Evolutionary conservation across 2,113 vertebrate species (phyloP).

Genomic region (Oreochromis tanganicae): DNA sequence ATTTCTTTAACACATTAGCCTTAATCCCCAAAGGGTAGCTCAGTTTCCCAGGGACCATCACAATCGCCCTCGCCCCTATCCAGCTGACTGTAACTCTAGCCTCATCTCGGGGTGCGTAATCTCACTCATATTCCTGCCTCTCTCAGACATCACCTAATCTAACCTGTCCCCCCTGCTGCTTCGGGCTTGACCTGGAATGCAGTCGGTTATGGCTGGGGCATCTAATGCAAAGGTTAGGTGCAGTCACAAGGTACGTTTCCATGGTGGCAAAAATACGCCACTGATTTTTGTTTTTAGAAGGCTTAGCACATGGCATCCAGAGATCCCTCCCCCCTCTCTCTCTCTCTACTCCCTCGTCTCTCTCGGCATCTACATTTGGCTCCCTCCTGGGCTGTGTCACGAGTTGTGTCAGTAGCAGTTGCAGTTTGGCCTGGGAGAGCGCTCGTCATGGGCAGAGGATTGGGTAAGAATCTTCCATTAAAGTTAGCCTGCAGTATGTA

Average conservation of each 20-base stretch:
- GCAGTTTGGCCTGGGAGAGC: slow-evolving; percentile 20
- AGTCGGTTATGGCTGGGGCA: slow-evolving; percentile 43
- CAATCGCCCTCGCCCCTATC: neutral
- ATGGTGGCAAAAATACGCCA: slow-evolving; percentile 46
- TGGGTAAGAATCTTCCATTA: slow-evolving; percentile 56
- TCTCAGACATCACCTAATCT: neutral
- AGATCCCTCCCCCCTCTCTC: neutral
- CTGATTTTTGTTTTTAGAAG: slow-evolving; percentile 20
- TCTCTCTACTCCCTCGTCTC: neutral
- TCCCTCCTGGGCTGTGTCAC: slow-evolving; percentile 51
- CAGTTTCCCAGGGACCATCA: slow-evolving; percentile 38
- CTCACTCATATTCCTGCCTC: slow-evolving; percentile 36
- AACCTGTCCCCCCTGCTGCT: slow-evolving; percentile 7
- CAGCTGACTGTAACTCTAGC: slow-evolving; percentile 54
- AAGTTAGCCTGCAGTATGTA: slow-evolving; percentile 42
- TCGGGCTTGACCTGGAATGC: slow-evolving; percentile 46
- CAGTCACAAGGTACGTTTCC: slow-evolving; percentile 60
- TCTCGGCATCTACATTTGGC: slow-evolving; percentile 55
- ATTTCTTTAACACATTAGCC: neutral
- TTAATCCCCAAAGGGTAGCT: neutral
- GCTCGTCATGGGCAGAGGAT: slow-evolving; percentile 37
- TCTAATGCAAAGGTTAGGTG: slow-evolving; percentile 13
- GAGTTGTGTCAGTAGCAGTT: slow-evolving; percentile 54
- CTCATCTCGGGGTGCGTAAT: slow-evolving; percentile 41
- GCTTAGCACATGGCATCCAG: slow-evolving; percentile 6